Evolutionary conservation across 2,113 vertebrate genomes (phyloP).

Genomic region (Pan paniscus): DNA sequence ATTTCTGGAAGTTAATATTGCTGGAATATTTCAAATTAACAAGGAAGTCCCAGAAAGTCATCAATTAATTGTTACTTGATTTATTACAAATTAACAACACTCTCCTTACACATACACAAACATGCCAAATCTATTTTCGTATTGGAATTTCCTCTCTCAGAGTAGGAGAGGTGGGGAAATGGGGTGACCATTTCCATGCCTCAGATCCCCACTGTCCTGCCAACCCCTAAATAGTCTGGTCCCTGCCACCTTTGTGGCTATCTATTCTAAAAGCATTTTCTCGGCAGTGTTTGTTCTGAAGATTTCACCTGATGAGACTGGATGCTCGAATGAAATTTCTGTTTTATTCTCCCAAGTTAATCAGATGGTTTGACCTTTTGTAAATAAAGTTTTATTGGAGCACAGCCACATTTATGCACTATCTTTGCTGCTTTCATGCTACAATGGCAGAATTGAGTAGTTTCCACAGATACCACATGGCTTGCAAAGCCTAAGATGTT

Average conservation of each 20-base stretch:
- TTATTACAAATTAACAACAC: not conserved
- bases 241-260: not conserved
- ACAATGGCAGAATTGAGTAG: not conserved
- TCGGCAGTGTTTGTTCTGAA: not conserved
- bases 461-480: not conserved
- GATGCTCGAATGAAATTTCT: not conserved
- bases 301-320: not conserved
- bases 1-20: not conserved
- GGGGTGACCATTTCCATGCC: not conserved
- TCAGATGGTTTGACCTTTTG: not conserved
- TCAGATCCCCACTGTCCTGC: not conserved
- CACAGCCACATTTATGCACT: not conserved
- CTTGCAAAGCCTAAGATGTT: not conserved
- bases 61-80: not conserved
- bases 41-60: not conserved
- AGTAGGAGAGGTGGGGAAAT: not conserved
- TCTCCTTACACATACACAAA: not conserved
- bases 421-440: not conserved
- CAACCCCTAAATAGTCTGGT: too few relatives aligned
- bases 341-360: not conserved
- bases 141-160: not conserved
- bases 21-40: not conserved
- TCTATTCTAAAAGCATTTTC: not conserved
- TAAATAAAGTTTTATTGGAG: constrained; percentile 24
- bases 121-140: not conserved